These are phyloP conservation scores for Drosophila ohnishii DNA, from an alignment of 1,140 invertebrate genomes.

Conservation along the genomic window DNA sequence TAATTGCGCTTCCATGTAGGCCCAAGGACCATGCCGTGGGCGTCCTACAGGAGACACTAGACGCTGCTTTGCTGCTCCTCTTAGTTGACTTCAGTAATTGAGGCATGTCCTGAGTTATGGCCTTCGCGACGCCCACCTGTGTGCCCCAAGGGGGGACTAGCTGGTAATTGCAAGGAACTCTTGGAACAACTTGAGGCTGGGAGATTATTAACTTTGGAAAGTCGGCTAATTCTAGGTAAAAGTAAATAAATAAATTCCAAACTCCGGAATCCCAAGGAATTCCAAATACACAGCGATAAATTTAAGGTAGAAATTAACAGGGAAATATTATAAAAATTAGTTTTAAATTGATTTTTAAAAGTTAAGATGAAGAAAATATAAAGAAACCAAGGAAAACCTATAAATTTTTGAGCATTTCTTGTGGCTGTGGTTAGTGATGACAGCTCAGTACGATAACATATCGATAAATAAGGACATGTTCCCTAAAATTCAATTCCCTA, in stretches of 20 bases:
- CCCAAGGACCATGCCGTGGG: slow-evolving; percentile 7
- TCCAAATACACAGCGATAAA: not conserved
- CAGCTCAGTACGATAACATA: too few species aligned
- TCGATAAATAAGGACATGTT: too few species aligned
- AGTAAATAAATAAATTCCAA: slow-evolving; percentile 9
- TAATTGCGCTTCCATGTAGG: slow-evolving; percentile 53
- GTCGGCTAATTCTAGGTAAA: not conserved
- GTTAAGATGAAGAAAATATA: not conserved
- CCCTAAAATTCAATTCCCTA: too few species aligned
- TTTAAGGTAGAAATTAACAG: too few species aligned
- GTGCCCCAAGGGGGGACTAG: not conserved
- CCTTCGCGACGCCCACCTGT: not conserved
- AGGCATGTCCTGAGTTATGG: slow-evolving; percentile 36
- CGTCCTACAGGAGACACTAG: slow-evolving; percentile 24
- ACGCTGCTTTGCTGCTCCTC: not conserved
- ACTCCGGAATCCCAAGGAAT: not conserved
- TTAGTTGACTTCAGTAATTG: slow-evolving; percentile 62
- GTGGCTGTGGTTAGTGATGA: too few species aligned
- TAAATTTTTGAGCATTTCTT: not conserved
- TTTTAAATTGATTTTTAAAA: too few species aligned
- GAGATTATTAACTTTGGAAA: slow-evolving; percentile 1
- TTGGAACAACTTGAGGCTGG: not conserved
- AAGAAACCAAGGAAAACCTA: not conserved
- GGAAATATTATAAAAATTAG: not conserved
- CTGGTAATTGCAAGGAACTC: not conserved